phyloP scores from a whole-genome alignment of 2,113 vertebrate species.

The Brachyhypopomus occidentalis region DNA sequence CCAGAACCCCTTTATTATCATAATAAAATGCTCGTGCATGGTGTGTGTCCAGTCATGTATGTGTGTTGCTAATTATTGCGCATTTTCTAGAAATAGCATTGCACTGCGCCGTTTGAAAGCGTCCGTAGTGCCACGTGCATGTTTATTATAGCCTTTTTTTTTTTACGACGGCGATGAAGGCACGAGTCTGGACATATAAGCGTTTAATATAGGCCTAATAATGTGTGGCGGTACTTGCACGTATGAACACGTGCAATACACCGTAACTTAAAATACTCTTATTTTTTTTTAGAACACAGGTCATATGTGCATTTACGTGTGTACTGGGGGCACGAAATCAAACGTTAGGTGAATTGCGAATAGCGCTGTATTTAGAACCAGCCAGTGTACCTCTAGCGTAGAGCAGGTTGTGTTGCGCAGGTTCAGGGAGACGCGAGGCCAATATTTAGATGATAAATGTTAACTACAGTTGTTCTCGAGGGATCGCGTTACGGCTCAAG shows the following conservation, averaged over 20 bases:
- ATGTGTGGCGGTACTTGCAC: constrained; percentile 34
- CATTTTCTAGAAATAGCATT: background rate
- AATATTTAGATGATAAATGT: constrained; percentile 76
- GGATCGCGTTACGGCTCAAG: constrained; percentile 71
- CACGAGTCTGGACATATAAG: background rate
- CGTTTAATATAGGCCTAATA: background rate
- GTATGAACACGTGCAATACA: background rate
- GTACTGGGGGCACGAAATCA: constrained; percentile 31
- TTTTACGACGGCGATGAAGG: background rate
- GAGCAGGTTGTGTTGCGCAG: constrained; percentile 44
- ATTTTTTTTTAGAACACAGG: constrained; percentile 25
- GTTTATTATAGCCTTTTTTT: background rate
- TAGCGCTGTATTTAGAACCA: constrained; percentile 57
- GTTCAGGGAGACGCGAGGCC: constrained; percentile 62
- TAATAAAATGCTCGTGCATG: constrained; percentile 49
- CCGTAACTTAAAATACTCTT: background rate
- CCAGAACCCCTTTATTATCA: constrained; percentile 58
- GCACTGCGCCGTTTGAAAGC: constrained; percentile 11
- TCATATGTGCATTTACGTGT: constrained; percentile 33
- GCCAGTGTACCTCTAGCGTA: constrained; percentile 38
- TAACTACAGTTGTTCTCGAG: constrained; percentile 69
- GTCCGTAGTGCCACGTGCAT: constrained; percentile 26
- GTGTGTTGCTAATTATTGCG: constrained; percentile 14
- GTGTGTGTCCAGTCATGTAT: constrained; percentile 2
- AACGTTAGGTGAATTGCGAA: constrained; percentile 57